phyloP scores from a whole-genome alignment of 2,113 vertebrate genomes.

The Eurystomus gularis region DNA sequence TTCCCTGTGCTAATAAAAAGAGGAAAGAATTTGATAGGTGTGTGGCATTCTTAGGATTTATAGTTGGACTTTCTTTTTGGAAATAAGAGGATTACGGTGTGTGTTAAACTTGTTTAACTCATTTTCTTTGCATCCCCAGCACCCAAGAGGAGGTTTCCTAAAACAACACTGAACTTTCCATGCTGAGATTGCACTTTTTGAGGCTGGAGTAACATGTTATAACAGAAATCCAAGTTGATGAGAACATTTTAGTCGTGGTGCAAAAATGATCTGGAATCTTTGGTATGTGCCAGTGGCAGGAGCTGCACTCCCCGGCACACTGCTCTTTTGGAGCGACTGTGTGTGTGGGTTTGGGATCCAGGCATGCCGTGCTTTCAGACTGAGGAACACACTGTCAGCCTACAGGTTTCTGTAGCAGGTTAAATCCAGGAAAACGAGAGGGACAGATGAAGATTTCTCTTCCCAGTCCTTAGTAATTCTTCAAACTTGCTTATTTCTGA shows the following conservation, averaged over 20 bases:
- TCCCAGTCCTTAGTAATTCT: not conserved
- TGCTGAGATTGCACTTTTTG: constrained; percentile 53
- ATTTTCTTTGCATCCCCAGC: not conserved
- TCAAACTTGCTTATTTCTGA: not conserved
- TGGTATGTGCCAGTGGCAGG: constrained; percentile 74
- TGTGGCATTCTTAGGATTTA: not conserved
- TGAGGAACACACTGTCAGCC: not conserved
- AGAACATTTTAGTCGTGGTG: constrained; percentile 11
- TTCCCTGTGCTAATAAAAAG: not conserved
- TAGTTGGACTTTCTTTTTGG: not conserved
- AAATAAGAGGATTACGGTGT: not conserved
- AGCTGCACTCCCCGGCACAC: not conserved
- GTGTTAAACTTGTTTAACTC: not conserved
- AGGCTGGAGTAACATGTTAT: constrained; percentile 46
- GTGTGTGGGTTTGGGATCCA: not conserved
- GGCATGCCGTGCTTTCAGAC: not conserved
- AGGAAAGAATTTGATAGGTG: not conserved
- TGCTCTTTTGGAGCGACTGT: not conserved
- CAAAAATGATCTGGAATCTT: constrained; percentile 68
- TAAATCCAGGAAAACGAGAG: not conserved
- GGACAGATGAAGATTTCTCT: not conserved
- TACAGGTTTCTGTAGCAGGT: not conserved
- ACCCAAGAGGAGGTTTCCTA: not conserved
- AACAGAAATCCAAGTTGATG: constrained; percentile 51
- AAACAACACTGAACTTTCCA: not conserved